These are phyloP conservation scores for Falco biarmicus DNA, from an alignment of 2,797 vertebrate genomes.

Conservation along the genomic window DNA sequence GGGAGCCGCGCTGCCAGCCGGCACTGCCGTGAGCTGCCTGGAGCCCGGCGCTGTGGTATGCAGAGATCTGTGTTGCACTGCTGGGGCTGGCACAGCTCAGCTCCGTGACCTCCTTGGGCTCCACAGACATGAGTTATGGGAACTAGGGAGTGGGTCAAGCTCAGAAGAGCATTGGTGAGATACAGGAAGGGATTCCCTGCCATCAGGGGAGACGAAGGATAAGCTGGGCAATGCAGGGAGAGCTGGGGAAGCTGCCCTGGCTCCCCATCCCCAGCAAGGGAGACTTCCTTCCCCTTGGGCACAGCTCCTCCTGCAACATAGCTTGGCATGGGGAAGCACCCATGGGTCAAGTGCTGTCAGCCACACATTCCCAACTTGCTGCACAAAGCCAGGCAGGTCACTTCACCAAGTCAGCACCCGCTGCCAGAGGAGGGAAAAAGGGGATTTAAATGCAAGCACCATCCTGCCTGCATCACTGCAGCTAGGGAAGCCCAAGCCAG, in stretches of 20 bases:
- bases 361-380: rapidly evolving
- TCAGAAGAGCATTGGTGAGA: not conserved
- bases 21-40: not conserved
- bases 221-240: not conserved
- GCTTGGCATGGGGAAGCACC: not conserved
- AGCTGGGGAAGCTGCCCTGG: not conserved
- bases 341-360: not conserved
- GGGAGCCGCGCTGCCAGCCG: not conserved
- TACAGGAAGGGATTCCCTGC: not conserved
- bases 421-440: not conserved
- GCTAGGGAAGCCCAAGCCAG: not conserved
- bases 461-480: not conserved
- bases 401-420: not conserved
- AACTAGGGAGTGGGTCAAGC: not conserved
- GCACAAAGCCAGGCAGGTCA: not conserved
- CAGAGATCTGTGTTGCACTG: not conserved
- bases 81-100: not conserved
- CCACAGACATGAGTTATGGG: not conserved
- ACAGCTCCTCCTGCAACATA: not conserved
- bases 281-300: not conserved
- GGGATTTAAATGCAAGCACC: not conserved
- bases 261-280: not conserved
- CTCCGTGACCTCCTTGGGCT: not conserved
- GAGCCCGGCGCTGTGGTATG: not conserved
- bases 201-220: not conserved